Conservation (phyloP, 2,888 invertebrate species). For the Tipula lateralis region DNA sequence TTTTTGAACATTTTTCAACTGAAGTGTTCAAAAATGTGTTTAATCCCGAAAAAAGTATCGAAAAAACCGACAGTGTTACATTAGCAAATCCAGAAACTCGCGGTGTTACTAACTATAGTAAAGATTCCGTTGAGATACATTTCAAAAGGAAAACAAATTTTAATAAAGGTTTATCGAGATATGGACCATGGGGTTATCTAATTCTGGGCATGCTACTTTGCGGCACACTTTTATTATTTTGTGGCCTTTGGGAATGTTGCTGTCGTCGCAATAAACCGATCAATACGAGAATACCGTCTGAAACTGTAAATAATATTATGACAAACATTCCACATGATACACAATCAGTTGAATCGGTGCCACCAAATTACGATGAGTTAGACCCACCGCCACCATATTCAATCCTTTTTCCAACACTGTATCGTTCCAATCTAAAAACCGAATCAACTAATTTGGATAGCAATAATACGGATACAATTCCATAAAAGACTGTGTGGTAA, state of each 20-base stretch:
- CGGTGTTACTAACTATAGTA: slow-evolving; percentile 28
- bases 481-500: background rate
- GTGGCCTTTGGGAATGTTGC: slow-evolving; percentile 60
- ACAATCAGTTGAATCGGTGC: slow-evolving; percentile 48
- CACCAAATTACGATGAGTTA: slow-evolving; percentile 61
- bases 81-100: background rate
- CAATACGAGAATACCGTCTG: slow-evolving; percentile 35
- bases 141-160: slow-evolving; percentile 40
- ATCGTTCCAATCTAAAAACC: slow-evolving; percentile 33
- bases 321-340: slow-evolving; percentile 37
- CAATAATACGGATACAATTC: background rate
- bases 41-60: slow-evolving; percentile 42
- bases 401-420: slow-evolving; percentile 56
- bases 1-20: slow-evolving; percentile 46
- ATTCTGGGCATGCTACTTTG: slow-evolving; percentile 67
- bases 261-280: slow-evolving; percentile 48
- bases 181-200: slow-evolving; percentile 70
- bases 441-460: background rate
- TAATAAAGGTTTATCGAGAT: slow-evolving; percentile 59
- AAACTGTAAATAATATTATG: slow-evolving; percentile 33
- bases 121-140: slow-evolving; percentile 28
- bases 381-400: slow-evolving; percentile 62
- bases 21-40: slow-evolving; percentile 47
- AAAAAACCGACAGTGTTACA: slow-evolving; percentile 33
- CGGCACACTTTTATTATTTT: slow-evolving; percentile 64